Base-by-base conservation (phyloP, 2,797 vertebrate species). In the Australoheros facetus region DNA sequence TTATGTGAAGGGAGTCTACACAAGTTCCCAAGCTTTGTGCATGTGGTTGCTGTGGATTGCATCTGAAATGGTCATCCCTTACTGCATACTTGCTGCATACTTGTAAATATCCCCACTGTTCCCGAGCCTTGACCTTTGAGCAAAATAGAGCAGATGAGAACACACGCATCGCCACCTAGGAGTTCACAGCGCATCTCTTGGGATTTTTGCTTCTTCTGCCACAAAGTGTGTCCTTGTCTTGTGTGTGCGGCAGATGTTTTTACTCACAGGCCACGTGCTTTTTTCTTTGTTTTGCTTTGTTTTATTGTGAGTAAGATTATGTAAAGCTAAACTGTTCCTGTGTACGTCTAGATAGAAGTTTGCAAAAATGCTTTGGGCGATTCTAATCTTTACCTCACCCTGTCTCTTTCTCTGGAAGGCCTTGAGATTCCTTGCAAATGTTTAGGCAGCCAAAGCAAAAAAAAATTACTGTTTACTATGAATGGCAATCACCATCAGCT, bases 41-140 rank as follows among this genome's bases (percentile, higher is more conserved):
- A 37, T 82, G 28, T 78, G 72, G 16, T 4, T 5, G 64, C 26
- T 75, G 66, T 6, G 17, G 60, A 39, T 75, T 32, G 21, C 56
- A 42, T 71, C 51, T 72, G 64, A 69, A 73, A 58, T 3, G 55
- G 10, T 73, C 32, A 39, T 77, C 34, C 45, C 3, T 48, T 53
- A 54, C 88, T 34, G 78, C 72, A 73, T 66, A 66, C 42, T 42
- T 55, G 39, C 88, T 58, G 79, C 80, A 74, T 87, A 73, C 80
- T 88, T 80, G 80, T 71, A 83, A 84, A 84, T 71, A 83, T 73
- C 79, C 59, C 57, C 23, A 23, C 66, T 80, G 82, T 86, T 84
- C 83, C 73, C 53, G 54, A 88, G 79, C 91, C 91, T 93, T 92
- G 93, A 91, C 92, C 90, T 90, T 87, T 32, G 26, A 85, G 75